Evolutionary conservation across 2,888 invertebrate species (phyloP), one percentile per base, ranked within the genome.

Genomic region (Chrysolina haemoptera): DNA sequence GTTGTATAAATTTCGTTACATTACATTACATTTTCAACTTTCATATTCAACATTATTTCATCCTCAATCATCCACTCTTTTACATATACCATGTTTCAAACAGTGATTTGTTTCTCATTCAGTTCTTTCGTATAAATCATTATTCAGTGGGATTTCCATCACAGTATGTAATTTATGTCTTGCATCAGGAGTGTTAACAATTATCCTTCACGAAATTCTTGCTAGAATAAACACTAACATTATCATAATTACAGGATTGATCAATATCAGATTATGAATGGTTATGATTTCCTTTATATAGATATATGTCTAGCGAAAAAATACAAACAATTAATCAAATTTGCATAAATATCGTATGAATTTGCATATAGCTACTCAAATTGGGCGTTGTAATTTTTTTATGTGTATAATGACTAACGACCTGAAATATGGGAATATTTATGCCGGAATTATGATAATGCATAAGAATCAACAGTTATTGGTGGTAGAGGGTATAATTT

Each of bases 361-460:
- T 53, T 67, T 67, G 53, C 67, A 67, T 67, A 67, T 67, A 67
- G 53, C 67, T 53, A 53, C 53, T 53, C 67, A 67, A 67, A 67
- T 67, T 67, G 53, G 67, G 67, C 67, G 35, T 50, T 40, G 53
- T 40, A 53, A 35, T 35, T 50, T 53, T 67, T 48, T 67, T 41
- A 18, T 50, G 53, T 35, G 53, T 40, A 35, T 67, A 67, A 67
- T 67, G 67, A 67, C 40, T 67, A 53, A 55, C 27, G 18, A 50
- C 53, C 67, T 41, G 40, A 67, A 53, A 67, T 55, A 11, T 67
- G 35, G 22, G 67, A 67, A 55, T 67, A 53, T 40, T 67, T 67
- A 67, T 67, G 67, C 35, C 40, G 18, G 41, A 67, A 41, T 67
- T 67, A 67, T 67, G 67, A 55, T 67, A 67, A 67, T 67, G 12